Evolutionary conservation across 2,113 vertebrate genomes (phyloP).

Genomic region (Amazona guildingii): DNA sequence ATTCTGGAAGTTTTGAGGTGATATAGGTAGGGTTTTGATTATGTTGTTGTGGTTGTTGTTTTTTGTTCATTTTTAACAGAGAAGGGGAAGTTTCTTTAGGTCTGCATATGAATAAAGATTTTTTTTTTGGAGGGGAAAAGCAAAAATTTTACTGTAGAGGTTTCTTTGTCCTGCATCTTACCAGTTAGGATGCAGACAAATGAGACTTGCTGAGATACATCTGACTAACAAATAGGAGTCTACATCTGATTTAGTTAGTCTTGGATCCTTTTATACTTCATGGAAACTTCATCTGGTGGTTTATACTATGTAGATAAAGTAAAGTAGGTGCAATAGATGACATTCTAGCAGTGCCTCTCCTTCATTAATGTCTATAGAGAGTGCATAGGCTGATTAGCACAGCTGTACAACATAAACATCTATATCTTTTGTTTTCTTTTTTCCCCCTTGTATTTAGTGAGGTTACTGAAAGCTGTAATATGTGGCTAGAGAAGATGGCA

Average conservation of each 20-base stretch:
- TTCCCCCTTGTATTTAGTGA: background rate
- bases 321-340: background rate
- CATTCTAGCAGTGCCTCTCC: background rate
- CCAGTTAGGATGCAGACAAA: background rate
- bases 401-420: background rate
- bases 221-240: background rate
- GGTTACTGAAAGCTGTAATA: background rate
- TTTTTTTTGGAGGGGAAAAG: background rate
- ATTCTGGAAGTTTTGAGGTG: background rate
- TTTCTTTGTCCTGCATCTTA: background rate
- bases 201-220: background rate
- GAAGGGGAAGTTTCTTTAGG: accelerated
- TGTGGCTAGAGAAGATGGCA: background rate
- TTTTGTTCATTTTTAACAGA: background rate
- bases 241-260: background rate
- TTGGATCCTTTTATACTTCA: background rate
- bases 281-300: background rate
- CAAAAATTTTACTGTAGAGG: background rate
- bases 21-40: background rate
- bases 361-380: background rate
- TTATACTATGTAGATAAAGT: background rate
- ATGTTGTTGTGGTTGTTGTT: background rate
- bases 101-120: accelerated
- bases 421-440: background rate
- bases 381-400: background rate